Conservation (phyloP, 2,113 vertebrate genomes). For the Empidonax traillii region DNA sequence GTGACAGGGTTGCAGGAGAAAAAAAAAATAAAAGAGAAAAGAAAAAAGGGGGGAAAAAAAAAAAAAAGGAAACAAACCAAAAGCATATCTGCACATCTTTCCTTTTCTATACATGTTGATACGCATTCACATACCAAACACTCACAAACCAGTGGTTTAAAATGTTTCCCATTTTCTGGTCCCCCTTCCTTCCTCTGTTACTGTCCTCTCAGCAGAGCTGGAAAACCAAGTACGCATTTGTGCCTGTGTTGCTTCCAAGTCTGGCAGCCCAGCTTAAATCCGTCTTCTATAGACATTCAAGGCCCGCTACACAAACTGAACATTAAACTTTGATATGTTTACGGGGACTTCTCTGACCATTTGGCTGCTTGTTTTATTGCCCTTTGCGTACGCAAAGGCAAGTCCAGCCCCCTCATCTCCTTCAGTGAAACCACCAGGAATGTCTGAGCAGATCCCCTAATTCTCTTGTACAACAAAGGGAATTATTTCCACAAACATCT, state of each 20-base stretch:
- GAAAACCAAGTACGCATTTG: rapidly evolving
- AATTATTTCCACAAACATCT: neutral
- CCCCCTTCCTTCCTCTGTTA: neutral
- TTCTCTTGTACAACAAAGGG: neutral
- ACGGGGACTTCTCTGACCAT: constrained; percentile 12
- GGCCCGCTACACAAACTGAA: neutral
- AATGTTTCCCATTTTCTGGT: neutral
- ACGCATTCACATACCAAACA: neutral
- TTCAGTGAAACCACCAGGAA: neutral
- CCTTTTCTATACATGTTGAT: neutral
- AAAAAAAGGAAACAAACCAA: neutral
- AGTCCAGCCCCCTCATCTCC: neutral
- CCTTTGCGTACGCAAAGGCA: neutral
- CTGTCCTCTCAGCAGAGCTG: neutral
- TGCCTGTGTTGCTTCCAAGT: neutral
- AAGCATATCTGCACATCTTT: rapidly evolving
- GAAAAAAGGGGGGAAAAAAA: neutral
- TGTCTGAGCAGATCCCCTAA: neutral
- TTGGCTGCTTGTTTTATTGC: constrained; percentile 25
- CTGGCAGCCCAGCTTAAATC: neutral
- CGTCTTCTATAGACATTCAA: neutral
- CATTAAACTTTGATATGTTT: constrained; percentile 23
- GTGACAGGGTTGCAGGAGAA: neutral
- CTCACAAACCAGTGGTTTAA: neutral
- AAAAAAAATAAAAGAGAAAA: neutral